These are phyloP conservation scores for Drosophila stalkeri DNA, from an alignment of 2,888 invertebrate genomes.

Conservation along the genomic window DNA sequence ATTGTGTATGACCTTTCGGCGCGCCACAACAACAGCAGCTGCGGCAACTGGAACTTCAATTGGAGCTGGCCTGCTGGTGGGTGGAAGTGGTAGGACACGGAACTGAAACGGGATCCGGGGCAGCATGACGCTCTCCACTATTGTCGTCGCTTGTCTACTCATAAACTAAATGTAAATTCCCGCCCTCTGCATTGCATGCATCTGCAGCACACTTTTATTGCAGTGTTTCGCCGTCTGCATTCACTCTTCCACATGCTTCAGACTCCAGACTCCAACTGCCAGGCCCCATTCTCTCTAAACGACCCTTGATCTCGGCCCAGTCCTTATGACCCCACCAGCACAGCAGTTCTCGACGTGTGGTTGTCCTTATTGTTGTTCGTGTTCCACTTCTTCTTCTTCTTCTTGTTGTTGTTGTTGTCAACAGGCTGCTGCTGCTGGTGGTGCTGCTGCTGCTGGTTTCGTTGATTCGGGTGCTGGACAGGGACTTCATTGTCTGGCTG, in stretches of 20 bases:
- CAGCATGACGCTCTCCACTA: conserved; percentile 45
- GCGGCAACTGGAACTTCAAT: conserved; percentile 37
- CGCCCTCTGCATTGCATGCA: conserved; percentile 52
- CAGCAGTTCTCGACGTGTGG: conserved; percentile 67
- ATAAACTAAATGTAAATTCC: conserved; percentile 79
- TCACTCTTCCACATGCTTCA: conserved; percentile 23
- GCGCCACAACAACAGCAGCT: conserved; percentile 63
- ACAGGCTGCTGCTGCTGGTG: conserved; percentile 53
- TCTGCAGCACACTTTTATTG: conserved; percentile 69
- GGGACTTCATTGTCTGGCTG: conserved; percentile 71
- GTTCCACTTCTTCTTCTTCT: conserved; percentile 55
- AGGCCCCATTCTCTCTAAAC: conserved; percentile 9
- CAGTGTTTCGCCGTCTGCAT: conserved; percentile 64
- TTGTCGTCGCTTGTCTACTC: conserved; percentile 80
- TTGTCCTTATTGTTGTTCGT: conserved; percentile 57
- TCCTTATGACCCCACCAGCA: conserved; percentile 45
- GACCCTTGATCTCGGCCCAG: conserved; percentile 33
- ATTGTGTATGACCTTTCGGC: conserved; percentile 76
- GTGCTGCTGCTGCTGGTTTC: conserved; percentile 56
- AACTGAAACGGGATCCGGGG: conserved; percentile 24
- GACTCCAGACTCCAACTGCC: conserved; percentile 1
- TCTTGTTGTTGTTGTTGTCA: conserved; percentile 64
- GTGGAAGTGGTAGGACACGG: conserved; percentile 11
- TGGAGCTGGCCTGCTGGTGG: conserved; percentile 12
- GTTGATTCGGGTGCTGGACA: conserved; percentile 61